phyloP scores from a whole-genome alignment of 2,113 vertebrate species.

The Scomber scombrus region DNA sequence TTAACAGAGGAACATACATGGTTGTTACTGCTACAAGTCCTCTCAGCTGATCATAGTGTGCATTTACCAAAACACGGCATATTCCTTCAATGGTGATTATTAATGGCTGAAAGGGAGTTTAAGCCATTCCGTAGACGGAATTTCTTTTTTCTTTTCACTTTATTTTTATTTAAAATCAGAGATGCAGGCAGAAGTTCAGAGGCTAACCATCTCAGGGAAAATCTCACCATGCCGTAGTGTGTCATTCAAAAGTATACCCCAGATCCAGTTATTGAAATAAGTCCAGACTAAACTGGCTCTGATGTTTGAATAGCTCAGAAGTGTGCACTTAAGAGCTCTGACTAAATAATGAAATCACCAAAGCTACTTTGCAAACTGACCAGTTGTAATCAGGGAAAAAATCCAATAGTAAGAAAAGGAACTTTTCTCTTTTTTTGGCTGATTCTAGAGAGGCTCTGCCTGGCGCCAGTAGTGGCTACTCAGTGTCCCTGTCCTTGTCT shows the following conservation, averaged over 20 bases:
- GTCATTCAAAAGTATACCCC: conserved; percentile 23
- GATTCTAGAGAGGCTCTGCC: conserved; percentile 11
- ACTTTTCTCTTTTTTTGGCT: not conserved
- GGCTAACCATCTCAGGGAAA: not conserved
- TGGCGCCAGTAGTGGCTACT: conserved; percentile 17
- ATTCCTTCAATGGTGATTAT: not conserved
- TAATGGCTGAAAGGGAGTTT: not conserved
- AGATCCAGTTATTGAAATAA: conserved; percentile 30
- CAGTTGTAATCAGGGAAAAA: conserved; percentile 54
- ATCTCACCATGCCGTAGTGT: not conserved
- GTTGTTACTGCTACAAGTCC: too few relatives aligned
- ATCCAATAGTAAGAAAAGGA: too few relatives aligned
- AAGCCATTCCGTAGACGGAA: not conserved
- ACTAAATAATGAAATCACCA: conserved; percentile 58
- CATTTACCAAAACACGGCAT: not conserved
- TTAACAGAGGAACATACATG: not conserved
- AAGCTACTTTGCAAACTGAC: conserved; percentile 49
- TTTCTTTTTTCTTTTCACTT: not conserved
- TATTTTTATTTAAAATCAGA: not conserved
- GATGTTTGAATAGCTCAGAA: conserved; percentile 48
- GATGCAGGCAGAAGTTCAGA: not conserved
- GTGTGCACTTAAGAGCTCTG: conserved; percentile 43
- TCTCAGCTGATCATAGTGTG: not conserved
- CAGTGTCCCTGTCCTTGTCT: conserved; percentile 35
- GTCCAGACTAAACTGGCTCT: conserved; percentile 42